Base-by-base conservation (phyloP, 2,888 invertebrate species). In the Diarsia brunnea region DNA sequence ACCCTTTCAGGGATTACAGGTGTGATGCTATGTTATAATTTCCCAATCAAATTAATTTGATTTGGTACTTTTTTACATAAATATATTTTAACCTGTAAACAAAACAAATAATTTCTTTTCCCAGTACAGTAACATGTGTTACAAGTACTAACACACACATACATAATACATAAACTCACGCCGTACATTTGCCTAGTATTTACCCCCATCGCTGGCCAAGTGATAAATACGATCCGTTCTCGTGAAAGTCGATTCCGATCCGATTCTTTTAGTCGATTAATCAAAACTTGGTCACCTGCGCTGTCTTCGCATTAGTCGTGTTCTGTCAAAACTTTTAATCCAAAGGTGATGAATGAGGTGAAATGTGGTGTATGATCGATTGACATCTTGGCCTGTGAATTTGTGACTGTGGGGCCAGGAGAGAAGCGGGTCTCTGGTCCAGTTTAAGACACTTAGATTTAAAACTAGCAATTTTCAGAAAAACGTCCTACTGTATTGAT, bases 311-410 rank as follows among this genome's bases (percentile, higher is more conserved):
- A 85, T 80, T 79, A 82, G 80, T 86, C 88, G 90, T 89, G 90
- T 89, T 85, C 84, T 89, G 92, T 92, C 92, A 90, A 88, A 91
- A 90, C 88, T 90, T 89, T 91, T 92, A 92, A 93, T 91, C 88
- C 90, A 86, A 89, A 82, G 89, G 85, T 88, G 88, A n/a, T n/a
- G n/a, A n/a, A n/a, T n/a, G n/a, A n/a, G n/a, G n/a, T n/a, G n/a
- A n/a, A n/a, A n/a, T n/a, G n/a, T n/a, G 89, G 89, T 87, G 84
- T 88, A 93, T 93, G 93, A 92, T 93, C 89, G 91, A 93, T 92
- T 91, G 90, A 88, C 89, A 86, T 73, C 31, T 84, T 78, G 84
- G 58, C 74, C 75, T 81, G 53, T 80, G 85, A 90, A 79, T 73
- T 69, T 82, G 65, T 71, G 72, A 68, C 45, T 70, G 61, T 75